Evolutionary conservation across 1,140 invertebrate genomes (phyloP), one percentile per base, ranked within the genome.

Genomic region (Lasioglossum baleicum): DNA sequence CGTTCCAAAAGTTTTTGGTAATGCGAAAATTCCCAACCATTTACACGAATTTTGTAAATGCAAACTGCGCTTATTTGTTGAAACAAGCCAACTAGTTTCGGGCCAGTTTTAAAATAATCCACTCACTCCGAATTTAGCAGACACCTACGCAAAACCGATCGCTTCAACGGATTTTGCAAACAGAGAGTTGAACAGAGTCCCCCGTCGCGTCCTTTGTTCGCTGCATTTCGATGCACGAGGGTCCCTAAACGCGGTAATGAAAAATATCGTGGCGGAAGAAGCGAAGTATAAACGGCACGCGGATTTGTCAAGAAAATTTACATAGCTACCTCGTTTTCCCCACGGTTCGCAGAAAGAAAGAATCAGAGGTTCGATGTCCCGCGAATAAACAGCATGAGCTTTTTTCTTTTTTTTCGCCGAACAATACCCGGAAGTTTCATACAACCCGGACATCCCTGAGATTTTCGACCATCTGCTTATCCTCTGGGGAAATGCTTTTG

Each of bases 401-500:
- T n/a, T 5, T 0, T n/a, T 4, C 17, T 58, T n/a, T 7, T 0
- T 58, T 58, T n/a, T n/a, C 60, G 22, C 7, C 31, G 15, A 63
- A 69, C 72, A 48, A 40, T 22, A 35, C 20, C 35, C 17, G 35
- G 3, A 58, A 60, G 48, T 65, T 74, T 79, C 60, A 48, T 79
- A 66, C 56, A 22, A 40, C 56, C 26, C 60, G n/a, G 10, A 35
- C 8, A 11, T 26, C 60, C 15, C 35, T 22, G 7, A 53, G 44
- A 71, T 77, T 70, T 79, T 79, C 22, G 22, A 61, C 40, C 40
- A 6, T 40, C 22, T 42, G 61, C 42, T 75, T 17, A 78, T 48
- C 70, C 69, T 58, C 65, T 6, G 1, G 81, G 76, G 70, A 82
- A 82, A 82, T 82, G 31, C 65, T 58, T 31, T 31, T 15, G 31